phyloP scores from a whole-genome alignment of 1,140 invertebrate genomes.

The Drosophila tristis region DNA sequence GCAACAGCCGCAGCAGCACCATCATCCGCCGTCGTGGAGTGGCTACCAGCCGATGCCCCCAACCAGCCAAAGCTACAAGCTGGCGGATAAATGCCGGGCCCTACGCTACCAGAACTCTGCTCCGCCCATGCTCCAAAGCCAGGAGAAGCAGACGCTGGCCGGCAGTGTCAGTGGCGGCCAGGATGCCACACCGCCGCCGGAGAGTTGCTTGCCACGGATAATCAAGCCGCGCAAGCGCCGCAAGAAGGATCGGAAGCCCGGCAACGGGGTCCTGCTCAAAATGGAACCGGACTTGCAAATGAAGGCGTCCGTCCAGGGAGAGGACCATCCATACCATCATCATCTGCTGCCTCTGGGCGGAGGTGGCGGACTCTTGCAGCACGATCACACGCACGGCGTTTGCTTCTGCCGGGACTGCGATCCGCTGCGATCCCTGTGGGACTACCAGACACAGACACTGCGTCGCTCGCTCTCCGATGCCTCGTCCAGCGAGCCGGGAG shows the following conservation, averaged over 20 bases:
- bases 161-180: constrained; percentile 16
- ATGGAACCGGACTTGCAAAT: constrained; percentile 63
- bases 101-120: constrained; percentile 76
- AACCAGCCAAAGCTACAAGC: constrained; percentile 37
- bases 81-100: constrained; percentile 60
- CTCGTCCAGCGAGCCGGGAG: constrained; percentile 57
- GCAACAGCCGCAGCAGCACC: constrained; percentile 41
- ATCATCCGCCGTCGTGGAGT: constrained; percentile 45
- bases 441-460: constrained; percentile 60
- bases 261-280: constrained; percentile 70
- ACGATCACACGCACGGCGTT: constrained; percentile 76
- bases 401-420: constrained; percentile 93
- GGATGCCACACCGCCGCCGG: constrained; percentile 85
- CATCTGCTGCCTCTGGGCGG: constrained; percentile 17
- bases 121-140: constrained; percentile 54
- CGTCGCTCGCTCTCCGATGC: constrained; percentile 78
- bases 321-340: constrained; percentile 17
- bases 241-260: constrained; percentile 92
- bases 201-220: constrained; percentile 92
- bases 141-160: constrained; percentile 45
- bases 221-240: constrained; percentile 94
- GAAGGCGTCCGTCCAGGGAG: constrained; percentile 33
- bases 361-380: constrained; percentile 38
- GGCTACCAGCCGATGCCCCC: constrained; percentile 52
- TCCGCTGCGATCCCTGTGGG: constrained; percentile 91